Percentiles rank a stretch among this genome's conserved stretches.
These are phyloP conservation scores for Crenuchus spilurus DNA, from an alignment of 2,797 vertebrate genomes.

Conservation along the genomic window DNA sequence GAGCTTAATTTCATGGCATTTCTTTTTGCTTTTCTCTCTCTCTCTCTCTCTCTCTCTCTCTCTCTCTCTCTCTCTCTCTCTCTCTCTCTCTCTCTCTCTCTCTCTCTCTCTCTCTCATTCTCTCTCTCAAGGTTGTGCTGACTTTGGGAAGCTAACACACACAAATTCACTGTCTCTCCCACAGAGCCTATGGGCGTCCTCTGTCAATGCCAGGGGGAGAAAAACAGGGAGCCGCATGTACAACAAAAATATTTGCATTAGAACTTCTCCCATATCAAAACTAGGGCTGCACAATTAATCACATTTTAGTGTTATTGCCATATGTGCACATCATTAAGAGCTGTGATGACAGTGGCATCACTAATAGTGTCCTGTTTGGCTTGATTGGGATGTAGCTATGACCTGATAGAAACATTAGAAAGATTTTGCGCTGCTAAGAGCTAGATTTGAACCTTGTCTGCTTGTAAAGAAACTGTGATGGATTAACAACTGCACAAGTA, in stretches of 20 bases:
- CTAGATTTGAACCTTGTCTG: no score
- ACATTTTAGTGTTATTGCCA: no score
- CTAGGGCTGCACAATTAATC: no score
- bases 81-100: neutral
- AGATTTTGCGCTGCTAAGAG: no score
- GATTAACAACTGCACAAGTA: no score
- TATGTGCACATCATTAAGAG: no score
- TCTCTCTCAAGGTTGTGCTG: slow-evolving; percentile 42
- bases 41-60: slow-evolving; percentile 9
- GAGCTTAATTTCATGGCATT: slow-evolving; percentile 15
- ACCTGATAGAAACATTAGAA: no score
- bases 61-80: neutral
- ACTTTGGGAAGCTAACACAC: slow-evolving; percentile 35
- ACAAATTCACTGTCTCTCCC: slow-evolving; percentile 32
- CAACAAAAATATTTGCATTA: neutral
- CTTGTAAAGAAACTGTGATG: no score
- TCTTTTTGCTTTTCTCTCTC: slow-evolving; percentile 4
- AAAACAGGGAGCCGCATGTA: neutral
- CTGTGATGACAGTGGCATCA: no score
- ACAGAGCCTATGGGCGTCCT: slow-evolving; percentile 26
- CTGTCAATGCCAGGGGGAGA: neutral
- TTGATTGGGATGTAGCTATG: no score
- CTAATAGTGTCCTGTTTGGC: no score
- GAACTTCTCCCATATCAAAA: neutral
- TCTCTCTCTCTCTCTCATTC: neutral